These are phyloP conservation scores for Lycaena phlaeas DNA, from an alignment of 2,888 invertebrate genomes.

Conservation along the genomic window DNA sequence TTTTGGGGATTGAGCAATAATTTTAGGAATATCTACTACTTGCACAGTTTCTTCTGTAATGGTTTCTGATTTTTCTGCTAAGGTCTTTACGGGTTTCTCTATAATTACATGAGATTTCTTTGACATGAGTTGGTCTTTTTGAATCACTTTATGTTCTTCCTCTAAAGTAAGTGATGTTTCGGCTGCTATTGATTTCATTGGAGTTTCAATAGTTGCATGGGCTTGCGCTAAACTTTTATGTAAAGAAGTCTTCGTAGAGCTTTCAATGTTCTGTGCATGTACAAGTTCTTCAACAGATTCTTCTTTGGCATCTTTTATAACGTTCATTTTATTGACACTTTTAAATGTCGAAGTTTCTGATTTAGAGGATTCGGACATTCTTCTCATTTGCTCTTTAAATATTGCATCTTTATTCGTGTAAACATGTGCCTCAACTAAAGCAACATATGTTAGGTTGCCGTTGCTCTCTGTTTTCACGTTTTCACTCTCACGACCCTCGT, in stretches of 20 bases:
- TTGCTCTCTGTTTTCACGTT: constrained; percentile 11
- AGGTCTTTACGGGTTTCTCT: constrained; percentile 12
- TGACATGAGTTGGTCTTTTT: constrained; percentile 8
- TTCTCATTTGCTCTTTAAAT: constrained; percentile 35
- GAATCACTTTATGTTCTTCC: constrained; percentile 16
- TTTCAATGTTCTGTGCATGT: constrained; percentile 10
- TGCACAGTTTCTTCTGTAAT: constrained; percentile 21
- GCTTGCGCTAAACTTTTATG: constrained; percentile 15
- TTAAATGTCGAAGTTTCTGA: constrained; percentile 10
- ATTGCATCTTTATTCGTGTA: constrained; percentile 57
- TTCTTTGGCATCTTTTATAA: not conserved
- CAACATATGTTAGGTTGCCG: constrained; percentile 37
- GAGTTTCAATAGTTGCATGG: constrained; percentile 13
- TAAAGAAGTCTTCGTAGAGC: not conserved
- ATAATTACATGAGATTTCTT: constrained; percentile 10
- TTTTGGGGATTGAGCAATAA: constrained; percentile 19
- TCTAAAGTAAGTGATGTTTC: constrained; percentile 18
- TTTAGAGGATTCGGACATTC: constrained; percentile 30
- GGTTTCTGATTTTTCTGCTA: constrained; percentile 18
- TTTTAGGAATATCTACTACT: constrained; percentile 21
- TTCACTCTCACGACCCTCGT: constrained; percentile 9
- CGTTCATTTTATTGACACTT: constrained; percentile 9
- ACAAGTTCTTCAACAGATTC: constrained; percentile 20
- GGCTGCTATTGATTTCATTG: constrained; percentile 23
- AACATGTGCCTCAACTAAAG: constrained; percentile 58